Base-by-base conservation (phyloP, 1,140 invertebrate species). In the Drosophila nebulosa region DNA sequence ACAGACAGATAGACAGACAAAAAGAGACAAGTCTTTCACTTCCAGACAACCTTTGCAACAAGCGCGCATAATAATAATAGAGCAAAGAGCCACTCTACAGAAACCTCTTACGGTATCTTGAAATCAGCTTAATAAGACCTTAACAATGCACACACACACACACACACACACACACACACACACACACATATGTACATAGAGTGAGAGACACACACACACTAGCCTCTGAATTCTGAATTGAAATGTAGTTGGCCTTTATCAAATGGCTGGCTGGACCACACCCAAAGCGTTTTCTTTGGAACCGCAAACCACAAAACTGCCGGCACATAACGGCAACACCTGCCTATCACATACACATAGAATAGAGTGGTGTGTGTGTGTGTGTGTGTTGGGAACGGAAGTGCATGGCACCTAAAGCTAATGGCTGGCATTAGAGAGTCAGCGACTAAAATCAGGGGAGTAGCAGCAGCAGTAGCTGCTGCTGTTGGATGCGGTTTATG, bases 81-180 rank as follows among this genome's bases (percentile, higher is more conserved):
- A n/a, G 30, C 30, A 32, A 14, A 16, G 22, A n/a, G n/a, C n/a
- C 51, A 53, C 51, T 27, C 51, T 53, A 24, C 16, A 16, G 26
- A 53, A 53, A 26, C 51, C 51, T 53, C 51, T 53, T 53, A 53
- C 51, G 51, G 51, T 53, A 53, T 53, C 51, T 53, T 53, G 51
- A 53, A 70, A 74, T 74, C 58, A 74, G 58, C 68, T 62, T 74
- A 71, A 71, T 74, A 66, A 71, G 72, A 74, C 65, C 42, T 58
- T 65, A 53, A 53, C 51, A 53, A 53, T 53, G 51, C 24, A 53
- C 51, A 53, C 51, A 21, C 39, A 46, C 16, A 46, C 16, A 14
- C 0, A 39, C n/a, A 36, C 35, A 14, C 35, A n/a, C 35, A 36
- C 12, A 10, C 32, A 1, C 10, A n/a, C 32, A 42, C 14, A 16